Percentiles rank a stretch among this genome's conserved stretches.
These are phyloP conservation scores for Catharus fuscescens DNA, from an alignment of 2,113 vertebrate species.

Conservation along the genomic window DNA sequence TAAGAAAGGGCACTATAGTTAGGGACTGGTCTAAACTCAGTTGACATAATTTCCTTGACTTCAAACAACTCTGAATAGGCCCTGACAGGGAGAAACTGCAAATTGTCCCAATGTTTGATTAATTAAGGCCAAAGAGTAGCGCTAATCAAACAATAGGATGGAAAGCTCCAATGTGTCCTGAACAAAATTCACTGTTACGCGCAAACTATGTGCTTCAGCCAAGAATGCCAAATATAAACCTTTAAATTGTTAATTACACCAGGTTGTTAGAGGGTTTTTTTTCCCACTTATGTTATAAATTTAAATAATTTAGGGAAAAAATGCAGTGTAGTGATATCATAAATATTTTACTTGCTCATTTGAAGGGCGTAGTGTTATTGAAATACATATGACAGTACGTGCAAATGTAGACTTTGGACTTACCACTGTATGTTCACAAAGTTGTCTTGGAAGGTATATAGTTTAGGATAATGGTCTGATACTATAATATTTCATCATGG, in stretches of 20 bases:
- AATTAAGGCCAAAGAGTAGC: background rate
- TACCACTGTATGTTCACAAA: background rate
- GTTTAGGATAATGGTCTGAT: background rate
- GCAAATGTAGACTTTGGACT: background rate
- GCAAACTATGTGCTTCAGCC: background rate
- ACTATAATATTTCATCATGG: background rate
- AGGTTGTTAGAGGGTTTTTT: background rate
- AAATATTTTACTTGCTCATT: background rate
- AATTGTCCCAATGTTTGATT: background rate
- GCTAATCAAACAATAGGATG: background rate
- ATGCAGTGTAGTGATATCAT: background rate
- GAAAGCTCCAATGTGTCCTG: background rate
- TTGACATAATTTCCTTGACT: background rate
- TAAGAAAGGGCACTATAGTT: background rate
- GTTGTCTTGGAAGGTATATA: background rate
- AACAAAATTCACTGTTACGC: background rate
- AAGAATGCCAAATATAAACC: background rate
- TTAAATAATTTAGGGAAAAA: background rate
- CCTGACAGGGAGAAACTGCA: background rate
- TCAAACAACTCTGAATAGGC: background rate
- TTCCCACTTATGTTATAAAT: background rate
- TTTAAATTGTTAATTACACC: background rate
- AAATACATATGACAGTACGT: background rate
- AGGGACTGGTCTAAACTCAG: background rate
- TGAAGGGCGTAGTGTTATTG: background rate